These are phyloP conservation scores for Echinometra lucunter DNA, from an alignment of 53 echinoderm and acorn worm genomes.

Conservation along the genomic window DNA sequence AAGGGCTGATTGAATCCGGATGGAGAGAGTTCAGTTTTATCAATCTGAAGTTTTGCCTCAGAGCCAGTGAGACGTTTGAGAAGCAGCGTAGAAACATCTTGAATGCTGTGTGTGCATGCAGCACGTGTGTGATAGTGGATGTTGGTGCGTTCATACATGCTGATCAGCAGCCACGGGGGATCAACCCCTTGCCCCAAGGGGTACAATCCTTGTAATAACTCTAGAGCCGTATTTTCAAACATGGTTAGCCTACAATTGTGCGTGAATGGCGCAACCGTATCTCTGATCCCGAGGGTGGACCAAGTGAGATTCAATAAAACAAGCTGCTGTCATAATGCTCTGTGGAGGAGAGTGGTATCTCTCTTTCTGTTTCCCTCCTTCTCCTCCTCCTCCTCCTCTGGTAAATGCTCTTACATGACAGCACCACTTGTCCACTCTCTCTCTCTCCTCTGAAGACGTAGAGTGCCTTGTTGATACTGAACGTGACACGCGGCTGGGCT, in stretches of 20 bases:
- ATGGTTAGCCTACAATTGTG: conserved; percentile 35
- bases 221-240: conserved; percentile 48
- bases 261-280: conserved; percentile 58
- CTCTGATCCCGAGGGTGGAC: conserved; percentile 2
- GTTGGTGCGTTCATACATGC: not conserved
- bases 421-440: conserved; percentile 55
- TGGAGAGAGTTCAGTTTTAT: not conserved
- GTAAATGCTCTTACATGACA: conserved; percentile 13
- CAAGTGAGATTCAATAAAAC: conserved; percentile 49
- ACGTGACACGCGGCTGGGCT: conserved; percentile 60
- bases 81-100: not conserved
- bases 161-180: not conserved
- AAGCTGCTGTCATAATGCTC: conserved; percentile 57
- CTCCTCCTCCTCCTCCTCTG: not conserved
- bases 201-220: conserved; percentile 53
- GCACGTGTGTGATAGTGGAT: not conserved
- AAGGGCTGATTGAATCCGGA: not conserved
- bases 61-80: not conserved
- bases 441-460: conserved; percentile 4
- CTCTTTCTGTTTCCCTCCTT: conserved; percentile 44
- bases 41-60: not conserved
- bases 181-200: conserved; percentile 9
- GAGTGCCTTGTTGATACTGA: conserved; percentile 64
- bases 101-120: not conserved
- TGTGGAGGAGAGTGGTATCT: not conserved